Base-by-base conservation (phyloP, 2,888 invertebrate species). In the Muschampia plurimacula region DNA sequence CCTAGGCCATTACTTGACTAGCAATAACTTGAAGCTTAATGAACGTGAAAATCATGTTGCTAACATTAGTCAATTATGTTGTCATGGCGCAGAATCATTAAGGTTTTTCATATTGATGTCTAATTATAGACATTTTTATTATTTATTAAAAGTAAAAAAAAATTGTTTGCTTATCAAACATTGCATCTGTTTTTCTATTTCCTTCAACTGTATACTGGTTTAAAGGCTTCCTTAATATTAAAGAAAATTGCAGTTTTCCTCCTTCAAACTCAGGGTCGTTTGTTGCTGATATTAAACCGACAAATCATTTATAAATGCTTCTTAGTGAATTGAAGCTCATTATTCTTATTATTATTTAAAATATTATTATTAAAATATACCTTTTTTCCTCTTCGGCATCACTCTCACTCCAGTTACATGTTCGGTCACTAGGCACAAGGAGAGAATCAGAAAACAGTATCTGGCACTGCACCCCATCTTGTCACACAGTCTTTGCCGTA, bases 361-460 rank as follows among this genome's bases (percentile, higher is more conserved):
- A 41, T 15, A 41, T n/a, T 49, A n/a, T 49, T 3, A 60, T 9
- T 13, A 44, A 71, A 66, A 76, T 81, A 87, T 93, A 95, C 95
- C 95, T 95, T 95, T 95, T 84, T 95, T 92, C 85, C 95, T 89
- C 83, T 95, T 95, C 79, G 95, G 90, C 86, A 95, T 87, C 84
- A 95, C 90, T 89, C 95, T 91, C 79, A 96, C 94, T 87, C 95
- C 95, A 80, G 93, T 89, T 76, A 95, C 91, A 82, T 88, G 86
- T 85, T 93, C 94, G 82, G 89, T 87, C 91, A 93, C 92, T 82
- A 94, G 88, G 86, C 93, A 92, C 91, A 95, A 88, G 86, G 91
- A 88, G 81, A 94, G 85, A 86, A 91, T 91, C 90, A 93, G 86
- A 81, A 93, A 89, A 90, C 87, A 91, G 91, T 89, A 93, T 86